A percentile compares a stretch with the other conserved stretches of the same genome.
These are phyloP conservation scores for Stegophylla sp. DNA, from an alignment of 2,888 invertebrate species.

Conservation along the genomic window DNA sequence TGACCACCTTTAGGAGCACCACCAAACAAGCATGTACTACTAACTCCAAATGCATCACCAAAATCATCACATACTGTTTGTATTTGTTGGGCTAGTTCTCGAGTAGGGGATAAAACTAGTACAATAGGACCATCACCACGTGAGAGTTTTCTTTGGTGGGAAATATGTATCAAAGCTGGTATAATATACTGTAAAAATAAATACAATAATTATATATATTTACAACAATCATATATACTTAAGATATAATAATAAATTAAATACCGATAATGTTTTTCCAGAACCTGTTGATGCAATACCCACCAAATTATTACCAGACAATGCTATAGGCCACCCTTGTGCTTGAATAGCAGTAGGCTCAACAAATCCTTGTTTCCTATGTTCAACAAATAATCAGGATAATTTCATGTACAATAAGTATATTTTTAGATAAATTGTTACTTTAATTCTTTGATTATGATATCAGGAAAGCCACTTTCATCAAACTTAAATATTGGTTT, in stretches of 20 bases:
- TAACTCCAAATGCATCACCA: slow-evolving; percentile 84
- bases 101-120: slow-evolving; percentile 85
- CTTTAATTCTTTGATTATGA: slow-evolving; percentile 69
- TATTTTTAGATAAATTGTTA: slow-evolving; percentile 39
- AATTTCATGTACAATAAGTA: slow-evolving; percentile 4
- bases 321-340: slow-evolving; percentile 94
- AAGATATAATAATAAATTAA: slow-evolving; percentile 58
- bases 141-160: slow-evolving; percentile 83
- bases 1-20: slow-evolving; percentile 98
- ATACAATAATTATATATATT: background rate
- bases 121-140: slow-evolving; percentile 93
- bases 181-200: slow-evolving; percentile 72
- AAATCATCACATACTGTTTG: slow-evolving; percentile 92
- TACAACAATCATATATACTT: background rate
- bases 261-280: slow-evolving; percentile 82
- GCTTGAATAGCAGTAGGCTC: slow-evolving; percentile 95
- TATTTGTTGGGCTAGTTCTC: slow-evolving; percentile 89
- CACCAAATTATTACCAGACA: slow-evolving; percentile 91
- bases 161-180: slow-evolving; percentile 94
- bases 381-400: slow-evolving; percentile 43
- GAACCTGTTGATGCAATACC: slow-evolving; percentile 96
- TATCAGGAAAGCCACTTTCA: slow-evolving; percentile 86
- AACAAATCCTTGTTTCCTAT: slow-evolving; percentile 81
- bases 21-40: slow-evolving; percentile 94
- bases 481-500: slow-evolving; percentile 88